These are phyloP conservation scores for Doris montereyensis DNA, from an alignment of 2,888 invertebrate genomes.

Conservation along the genomic window DNA sequence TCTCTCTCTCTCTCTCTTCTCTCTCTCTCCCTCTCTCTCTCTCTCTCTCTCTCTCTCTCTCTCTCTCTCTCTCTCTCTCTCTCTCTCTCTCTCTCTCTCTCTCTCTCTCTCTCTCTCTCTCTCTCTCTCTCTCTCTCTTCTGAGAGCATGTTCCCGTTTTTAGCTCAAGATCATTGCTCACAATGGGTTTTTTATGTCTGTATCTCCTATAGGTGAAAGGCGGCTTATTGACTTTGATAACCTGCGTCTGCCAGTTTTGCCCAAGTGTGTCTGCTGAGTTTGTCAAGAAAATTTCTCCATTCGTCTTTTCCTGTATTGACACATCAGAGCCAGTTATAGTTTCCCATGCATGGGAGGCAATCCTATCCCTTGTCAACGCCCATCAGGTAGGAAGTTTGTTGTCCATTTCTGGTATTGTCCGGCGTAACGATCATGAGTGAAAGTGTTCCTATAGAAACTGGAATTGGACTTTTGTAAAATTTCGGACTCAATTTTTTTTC, in stretches of 20 bases:
- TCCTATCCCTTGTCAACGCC: slow-evolving; percentile 75
- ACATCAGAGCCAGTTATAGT: slow-evolving; percentile 81
- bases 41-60: not conserved
- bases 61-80: not conserved
- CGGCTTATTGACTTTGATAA: slow-evolving; percentile 80
- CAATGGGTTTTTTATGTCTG: not conserved
- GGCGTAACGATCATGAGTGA: not conserved
- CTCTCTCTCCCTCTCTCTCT: not conserved
- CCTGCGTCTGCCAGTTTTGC: slow-evolving; percentile 78
- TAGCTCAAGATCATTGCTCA: no score
- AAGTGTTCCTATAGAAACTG: no score
- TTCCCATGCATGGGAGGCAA: slow-evolving; percentile 83
- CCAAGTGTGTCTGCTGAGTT: slow-evolving; percentile 76
- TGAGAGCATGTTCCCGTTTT: not conserved
- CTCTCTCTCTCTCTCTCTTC: not conserved
- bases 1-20: not conserved
- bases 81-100: not conserved
- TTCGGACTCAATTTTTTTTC: no score
- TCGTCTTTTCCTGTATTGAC: slow-evolving; percentile 80
- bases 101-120: not conserved
- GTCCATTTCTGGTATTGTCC: not conserved
- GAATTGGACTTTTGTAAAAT: no score
- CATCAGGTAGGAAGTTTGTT: slow-evolving; percentile 27
- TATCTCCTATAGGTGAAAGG: slow-evolving; percentile 63
- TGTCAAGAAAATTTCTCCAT: slow-evolving; percentile 77